phyloP scores from a whole-genome alignment of 2,113 vertebrate genomes.

The Bos taurus region DNA sequence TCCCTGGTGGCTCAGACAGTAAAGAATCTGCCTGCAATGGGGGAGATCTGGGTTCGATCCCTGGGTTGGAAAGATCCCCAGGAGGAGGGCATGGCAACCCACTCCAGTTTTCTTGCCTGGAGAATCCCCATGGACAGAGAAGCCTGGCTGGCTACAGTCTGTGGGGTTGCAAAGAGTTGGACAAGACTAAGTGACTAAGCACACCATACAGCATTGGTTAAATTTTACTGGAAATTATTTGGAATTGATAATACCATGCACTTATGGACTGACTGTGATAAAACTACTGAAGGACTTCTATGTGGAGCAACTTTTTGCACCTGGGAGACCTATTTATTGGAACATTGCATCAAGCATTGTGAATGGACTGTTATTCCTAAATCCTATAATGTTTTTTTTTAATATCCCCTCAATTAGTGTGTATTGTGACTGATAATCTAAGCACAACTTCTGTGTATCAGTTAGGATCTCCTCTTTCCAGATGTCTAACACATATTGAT shows the following conservation, averaged over 20 bases:
- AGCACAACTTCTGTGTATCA: neutral
- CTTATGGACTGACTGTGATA: neutral
- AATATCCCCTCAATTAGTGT: neutral
- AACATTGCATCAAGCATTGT: neutral
- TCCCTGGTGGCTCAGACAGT: neutral
- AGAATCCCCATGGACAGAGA: neutral
- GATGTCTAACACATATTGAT: neutral
- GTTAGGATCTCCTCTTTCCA: neutral
- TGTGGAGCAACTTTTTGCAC: neutral
- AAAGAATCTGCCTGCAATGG: neutral
- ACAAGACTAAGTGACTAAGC: neutral
- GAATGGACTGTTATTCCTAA: neutral
- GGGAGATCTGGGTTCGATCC: fast-evolving
- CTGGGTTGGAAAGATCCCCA: neutral
- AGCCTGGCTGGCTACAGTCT: neutral
- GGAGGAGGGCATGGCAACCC: neutral
- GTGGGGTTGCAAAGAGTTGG: fast-evolving
- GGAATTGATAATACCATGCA: neutral
- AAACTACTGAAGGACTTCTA: neutral
- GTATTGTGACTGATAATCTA: neutral
- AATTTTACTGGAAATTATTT: neutral
- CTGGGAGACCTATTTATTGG: neutral
- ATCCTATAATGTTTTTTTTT: neutral
- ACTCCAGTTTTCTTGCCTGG: neutral
- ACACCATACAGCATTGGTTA: neutral